phyloP scores from a whole-genome alignment of 1,140 invertebrate genomes.

The Periplaneta americana region DNA sequence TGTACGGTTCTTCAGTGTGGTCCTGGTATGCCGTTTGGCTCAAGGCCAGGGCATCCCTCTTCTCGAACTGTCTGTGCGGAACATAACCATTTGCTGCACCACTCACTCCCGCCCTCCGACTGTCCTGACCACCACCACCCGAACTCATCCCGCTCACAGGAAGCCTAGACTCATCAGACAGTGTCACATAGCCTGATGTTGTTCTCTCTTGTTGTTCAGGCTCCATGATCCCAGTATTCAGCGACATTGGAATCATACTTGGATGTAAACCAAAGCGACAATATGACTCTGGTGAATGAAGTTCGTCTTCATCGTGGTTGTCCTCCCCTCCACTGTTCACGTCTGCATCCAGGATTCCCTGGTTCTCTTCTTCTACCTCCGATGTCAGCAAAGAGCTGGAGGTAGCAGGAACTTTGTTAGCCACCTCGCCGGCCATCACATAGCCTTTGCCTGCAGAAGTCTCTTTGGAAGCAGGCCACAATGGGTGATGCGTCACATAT shows the following conservation, averaged over 20 bases:
- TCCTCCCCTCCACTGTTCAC: not conserved
- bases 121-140: not conserved
- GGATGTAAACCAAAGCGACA: constrained; percentile 5
- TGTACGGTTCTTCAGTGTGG: not conserved
- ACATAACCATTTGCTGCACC: constrained; percentile 1
- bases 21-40: not conserved
- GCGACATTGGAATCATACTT: not conserved
- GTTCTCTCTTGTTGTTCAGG: not conserved
- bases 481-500: not conserved
- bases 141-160: not conserved
- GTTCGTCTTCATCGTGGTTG: not conserved
- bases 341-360: not conserved
- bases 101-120: not conserved
- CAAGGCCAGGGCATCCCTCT: not conserved
- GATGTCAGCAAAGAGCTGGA: not conserved
- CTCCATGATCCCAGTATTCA: not conserved
- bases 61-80: constrained; percentile 10
- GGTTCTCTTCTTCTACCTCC: not conserved
- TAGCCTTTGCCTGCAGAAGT: not conserved
- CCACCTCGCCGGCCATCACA: constrained; percentile 5
- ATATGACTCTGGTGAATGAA: not conserved
- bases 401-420: not conserved
- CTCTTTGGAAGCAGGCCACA: not conserved
- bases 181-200: constrained; percentile 6
- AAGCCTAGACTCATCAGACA: not conserved